These are phyloP conservation scores for Rhagonycha fulva DNA, from an alignment of 2,888 invertebrate species.

Conservation along the genomic window DNA sequence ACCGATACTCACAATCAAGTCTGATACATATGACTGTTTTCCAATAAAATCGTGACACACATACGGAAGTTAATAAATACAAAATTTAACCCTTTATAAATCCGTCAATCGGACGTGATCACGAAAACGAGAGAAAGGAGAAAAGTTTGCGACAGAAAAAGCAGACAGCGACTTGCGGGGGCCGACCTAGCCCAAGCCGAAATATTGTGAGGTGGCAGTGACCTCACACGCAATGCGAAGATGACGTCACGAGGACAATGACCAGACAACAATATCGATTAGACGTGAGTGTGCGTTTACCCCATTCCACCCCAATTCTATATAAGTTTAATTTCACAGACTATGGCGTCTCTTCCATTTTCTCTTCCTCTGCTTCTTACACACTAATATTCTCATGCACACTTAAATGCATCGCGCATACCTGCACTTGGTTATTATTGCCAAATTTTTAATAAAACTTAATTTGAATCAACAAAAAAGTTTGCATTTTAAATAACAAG, in stretches of 20 bases:
- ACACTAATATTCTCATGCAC: neutral
- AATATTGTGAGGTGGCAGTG: conserved; percentile 39
- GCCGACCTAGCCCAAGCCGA: conserved; percentile 39
- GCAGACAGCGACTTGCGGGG: conserved; percentile 10
- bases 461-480: neutral
- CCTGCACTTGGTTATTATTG: neutral
- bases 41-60: neutral
- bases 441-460: neutral
- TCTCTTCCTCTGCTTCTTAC: conserved; percentile 5
- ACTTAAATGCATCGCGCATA: neutral
- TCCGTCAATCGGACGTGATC: neutral
- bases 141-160: neutral
- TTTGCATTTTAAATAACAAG: conserved; percentile 1
- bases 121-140: neutral
- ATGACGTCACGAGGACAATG: conserved; percentile 48
- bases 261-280: conserved; percentile 48
- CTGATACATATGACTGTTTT: neutral
- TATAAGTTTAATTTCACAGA: conserved; percentile 39
- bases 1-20: conserved; percentile 5
- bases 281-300: conserved; percentile 35
- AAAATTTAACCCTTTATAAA: neutral
- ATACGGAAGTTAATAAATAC: neutral
- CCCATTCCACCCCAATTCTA: conserved; percentile 35
- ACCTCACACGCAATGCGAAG: conserved; percentile 42
- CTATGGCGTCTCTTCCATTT: conserved; percentile 9